A percentile compares a stretch with the other conserved stretches of the same genome.
These are phyloP conservation scores for Sylvicola cinctus DNA, from an alignment of 2,888 invertebrate genomes.

Conservation along the genomic window DNA sequence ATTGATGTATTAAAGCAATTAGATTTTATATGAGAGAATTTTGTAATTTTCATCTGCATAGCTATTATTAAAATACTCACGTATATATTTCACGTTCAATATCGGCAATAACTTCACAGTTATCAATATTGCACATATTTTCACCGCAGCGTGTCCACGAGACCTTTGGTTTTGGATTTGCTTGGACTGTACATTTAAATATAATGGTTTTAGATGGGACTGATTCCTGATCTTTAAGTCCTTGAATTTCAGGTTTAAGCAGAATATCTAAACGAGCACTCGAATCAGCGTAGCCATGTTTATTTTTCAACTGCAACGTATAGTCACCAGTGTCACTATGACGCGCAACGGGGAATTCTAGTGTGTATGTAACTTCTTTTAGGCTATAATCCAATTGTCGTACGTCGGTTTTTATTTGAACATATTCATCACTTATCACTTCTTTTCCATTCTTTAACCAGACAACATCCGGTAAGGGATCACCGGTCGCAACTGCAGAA, in stretches of 20 bases:
- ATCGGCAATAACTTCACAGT: conserved; percentile 25
- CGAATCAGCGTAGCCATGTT: conserved; percentile 53
- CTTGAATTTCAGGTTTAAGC: conserved; percentile 57
- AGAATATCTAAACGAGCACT: conserved; percentile 59
- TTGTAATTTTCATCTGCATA: no score
- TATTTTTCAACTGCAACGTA: conserved; percentile 57
- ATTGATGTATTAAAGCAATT: no score
- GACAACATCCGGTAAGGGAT: conserved; percentile 70
- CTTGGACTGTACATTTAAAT: conserved; percentile 63
- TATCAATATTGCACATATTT: conserved; percentile 24
- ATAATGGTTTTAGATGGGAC: conserved; percentile 58
- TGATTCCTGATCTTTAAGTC: conserved; percentile 48
- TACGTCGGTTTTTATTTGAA: conserved; percentile 35
- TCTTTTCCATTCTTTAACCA: conserved; percentile 64
- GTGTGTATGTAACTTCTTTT: conserved; percentile 58
- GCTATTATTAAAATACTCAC: no score
- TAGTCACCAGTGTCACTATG: conserved; percentile 67
- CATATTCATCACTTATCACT: conserved; percentile 34
- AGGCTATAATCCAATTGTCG: conserved; percentile 52
- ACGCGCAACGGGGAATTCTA: conserved; percentile 49
- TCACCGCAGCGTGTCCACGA: conserved; percentile 41
- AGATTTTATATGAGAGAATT: no score
- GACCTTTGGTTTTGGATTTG: conserved; percentile 77
- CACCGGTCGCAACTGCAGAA: conserved; percentile 60
- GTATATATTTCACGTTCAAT: conserved; percentile 22